Evolutionary conservation across 2,888 invertebrate species (phyloP).

Genomic region (Ecliptopera silaceata): DNA sequence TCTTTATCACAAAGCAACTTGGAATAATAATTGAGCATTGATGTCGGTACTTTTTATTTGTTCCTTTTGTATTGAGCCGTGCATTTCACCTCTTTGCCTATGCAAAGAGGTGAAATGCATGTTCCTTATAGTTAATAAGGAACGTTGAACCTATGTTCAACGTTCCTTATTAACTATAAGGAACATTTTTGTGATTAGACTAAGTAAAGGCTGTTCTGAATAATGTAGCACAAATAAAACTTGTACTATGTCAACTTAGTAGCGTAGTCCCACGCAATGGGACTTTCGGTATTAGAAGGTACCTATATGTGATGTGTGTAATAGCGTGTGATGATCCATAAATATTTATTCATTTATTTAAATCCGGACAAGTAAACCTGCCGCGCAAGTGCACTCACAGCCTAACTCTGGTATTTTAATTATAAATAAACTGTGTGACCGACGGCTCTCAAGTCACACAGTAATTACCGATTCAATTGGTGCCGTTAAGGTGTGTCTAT

Average conservation of each 20-base stretch:
- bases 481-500: slow-evolving; percentile 59
- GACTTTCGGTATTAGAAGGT: no score
- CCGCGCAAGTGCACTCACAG: neutral
- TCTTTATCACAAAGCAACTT: slow-evolving; percentile 44
- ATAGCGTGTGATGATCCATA: no score
- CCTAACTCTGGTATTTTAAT: neutral
- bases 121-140: neutral
- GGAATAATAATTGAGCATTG: slow-evolving; percentile 38
- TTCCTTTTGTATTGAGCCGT: slow-evolving; percentile 10
- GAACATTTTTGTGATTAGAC: no score
- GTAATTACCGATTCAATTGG: slow-evolving; percentile 22
- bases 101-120: no score
- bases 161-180: no score
- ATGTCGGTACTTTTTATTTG: slow-evolving; percentile 31
- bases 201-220: no score
- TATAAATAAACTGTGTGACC: neutral
- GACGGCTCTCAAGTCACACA: neutral
- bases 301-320: no score
- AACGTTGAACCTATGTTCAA: neutral
- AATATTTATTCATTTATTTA: no score
- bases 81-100: slow-evolving; percentile 9
- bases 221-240: no score
- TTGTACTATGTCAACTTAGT: no score
- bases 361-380: no score
- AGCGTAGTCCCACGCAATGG: no score